These are phyloP conservation scores for Lagocephalus sceleratus DNA, from an alignment of 2,797 vertebrate species.

Conservation along the genomic window DNA sequence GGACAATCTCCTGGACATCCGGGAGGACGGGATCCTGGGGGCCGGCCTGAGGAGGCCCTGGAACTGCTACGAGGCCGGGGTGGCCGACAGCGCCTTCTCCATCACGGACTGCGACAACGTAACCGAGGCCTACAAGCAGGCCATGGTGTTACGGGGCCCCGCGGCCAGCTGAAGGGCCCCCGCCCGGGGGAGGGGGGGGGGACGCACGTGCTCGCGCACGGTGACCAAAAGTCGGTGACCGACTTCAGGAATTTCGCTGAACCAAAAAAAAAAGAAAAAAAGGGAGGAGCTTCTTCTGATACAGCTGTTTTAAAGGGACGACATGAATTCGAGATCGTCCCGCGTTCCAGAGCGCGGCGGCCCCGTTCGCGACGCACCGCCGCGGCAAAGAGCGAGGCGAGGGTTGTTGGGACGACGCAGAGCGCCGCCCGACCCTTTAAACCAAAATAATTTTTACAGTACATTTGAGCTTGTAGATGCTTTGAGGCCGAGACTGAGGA, in stretches of 20 bases:
- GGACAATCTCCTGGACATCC: conserved; percentile 83
- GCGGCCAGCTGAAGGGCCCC: conserved; percentile 70
- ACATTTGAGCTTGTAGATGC: too few species aligned
- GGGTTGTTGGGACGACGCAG: conserved; percentile 23
- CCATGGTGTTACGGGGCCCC: conserved; percentile 64
- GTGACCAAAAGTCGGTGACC: conserved; percentile 36
- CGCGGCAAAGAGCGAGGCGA: neutral
- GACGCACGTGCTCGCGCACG: conserved; percentile 3
- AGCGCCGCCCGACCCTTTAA: conserved; percentile 28
- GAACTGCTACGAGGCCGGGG: conserved; percentile 78
- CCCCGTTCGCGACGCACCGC: conserved; percentile 1
- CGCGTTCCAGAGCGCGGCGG: neutral
- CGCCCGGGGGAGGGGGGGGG: too few species aligned
- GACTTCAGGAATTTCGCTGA: conserved; percentile 19
- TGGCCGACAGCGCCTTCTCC: conserved; percentile 81
- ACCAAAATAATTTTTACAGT: conserved; percentile 31
- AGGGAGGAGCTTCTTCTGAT: conserved; percentile 12
- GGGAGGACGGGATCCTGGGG: conserved; percentile 48
- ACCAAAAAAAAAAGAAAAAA: too few species aligned
- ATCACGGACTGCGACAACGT: conserved; percentile 80
- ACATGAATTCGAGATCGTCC: neutral
- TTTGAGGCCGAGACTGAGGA: neutral
- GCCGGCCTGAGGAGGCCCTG: conserved; percentile 65
- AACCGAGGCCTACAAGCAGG: conserved; percentile 75
- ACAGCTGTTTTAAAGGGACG: conserved; percentile 12